Base-by-base conservation (phyloP, 2,113 vertebrate species). In the Rostratula benghalensis region DNA sequence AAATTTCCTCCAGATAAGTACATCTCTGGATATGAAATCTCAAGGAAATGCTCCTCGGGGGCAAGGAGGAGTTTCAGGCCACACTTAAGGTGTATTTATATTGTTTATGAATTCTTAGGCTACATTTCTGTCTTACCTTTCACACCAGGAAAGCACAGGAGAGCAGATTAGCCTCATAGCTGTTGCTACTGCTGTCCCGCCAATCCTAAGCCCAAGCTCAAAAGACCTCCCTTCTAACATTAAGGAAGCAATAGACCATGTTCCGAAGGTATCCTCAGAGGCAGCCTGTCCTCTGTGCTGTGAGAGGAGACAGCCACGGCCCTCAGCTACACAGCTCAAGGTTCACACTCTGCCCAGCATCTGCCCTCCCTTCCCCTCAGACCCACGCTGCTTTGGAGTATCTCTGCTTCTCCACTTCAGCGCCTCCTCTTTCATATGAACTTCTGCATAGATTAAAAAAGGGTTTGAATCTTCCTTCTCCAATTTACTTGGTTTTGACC, bases 241-340 rank as follows among this genome's bases (percentile, higher is more conserved):
- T 54, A 61, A 59, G 25, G 31, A 56, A 46, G 6, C 24, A 10
- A 31, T 7, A 70, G 20, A 35, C 9, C 13, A 3, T 60, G 57
- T 78, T 59, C 50, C 1, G 3, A 59, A 84, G 50, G 17, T 45
- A 30, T 73, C 27, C 28, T 65, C 23, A 48, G 59, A 46, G 37
- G 6, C 23, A 70, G 35, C 7, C n/a, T 70, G 15, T 13, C 23
- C 56, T 53, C 33, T 61, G 37, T 43, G 25, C 33, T 27, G 53
- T 3, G 2, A 61, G 33, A 57, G 45, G 39, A 85, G 19, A 19
- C 7, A 65, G 39, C 11, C 20, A 8, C 4, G 2, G 43, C 19
- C 35, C 13, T 39, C 7, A 3, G 50, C 30, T 50, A 19, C 4
- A 13, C 27, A 60, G n/a, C 11, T 65, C 1, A 0, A 74, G 77